Conservation (phyloP, 2,113 vertebrate species). For the Menidia beryllina region DNA sequence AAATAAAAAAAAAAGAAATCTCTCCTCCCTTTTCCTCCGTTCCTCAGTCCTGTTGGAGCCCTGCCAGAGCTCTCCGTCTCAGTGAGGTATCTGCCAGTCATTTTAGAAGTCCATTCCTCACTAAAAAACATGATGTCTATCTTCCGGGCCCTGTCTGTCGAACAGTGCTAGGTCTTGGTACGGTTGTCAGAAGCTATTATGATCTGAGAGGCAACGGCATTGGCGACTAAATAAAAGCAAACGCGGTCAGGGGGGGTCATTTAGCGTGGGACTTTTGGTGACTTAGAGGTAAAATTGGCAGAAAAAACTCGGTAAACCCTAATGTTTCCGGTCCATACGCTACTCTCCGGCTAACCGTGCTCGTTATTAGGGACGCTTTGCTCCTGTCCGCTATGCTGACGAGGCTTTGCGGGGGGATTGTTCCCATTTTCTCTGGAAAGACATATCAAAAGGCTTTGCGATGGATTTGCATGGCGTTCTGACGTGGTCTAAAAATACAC, state of each 20-base stretch:
- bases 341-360: no score
- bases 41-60: slow-evolving; percentile 38
- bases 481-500: no score
- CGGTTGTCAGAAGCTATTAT: slow-evolving; percentile 64
- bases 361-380: no score
- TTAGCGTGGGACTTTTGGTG: neutral
- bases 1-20: slow-evolving; percentile 39
- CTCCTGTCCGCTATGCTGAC: neutral
- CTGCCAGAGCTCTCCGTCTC: slow-evolving; percentile 66
- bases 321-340: no score
- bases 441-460: neutral
- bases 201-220: slow-evolving; percentile 45
- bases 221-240: slow-evolving; percentile 28
- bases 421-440: neutral
- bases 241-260: neutral
- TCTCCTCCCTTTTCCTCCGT: slow-evolving; percentile 43
- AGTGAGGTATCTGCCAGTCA: slow-evolving; percentile 76
- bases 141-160: slow-evolving; percentile 67
- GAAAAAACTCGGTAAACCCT: neutral
- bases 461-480: no score
- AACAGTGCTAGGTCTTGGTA: slow-evolving; percentile 52
- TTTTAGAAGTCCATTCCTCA: slow-evolving; percentile 66
- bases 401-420: neutral
- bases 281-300: neutral
- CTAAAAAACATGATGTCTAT: slow-evolving; percentile 73